Percentiles rank a stretch among this genome's conserved stretches.
Conservation (phyloP, 2,888 invertebrate genomes). For the Steinernema hermaphroditum region DNA sequence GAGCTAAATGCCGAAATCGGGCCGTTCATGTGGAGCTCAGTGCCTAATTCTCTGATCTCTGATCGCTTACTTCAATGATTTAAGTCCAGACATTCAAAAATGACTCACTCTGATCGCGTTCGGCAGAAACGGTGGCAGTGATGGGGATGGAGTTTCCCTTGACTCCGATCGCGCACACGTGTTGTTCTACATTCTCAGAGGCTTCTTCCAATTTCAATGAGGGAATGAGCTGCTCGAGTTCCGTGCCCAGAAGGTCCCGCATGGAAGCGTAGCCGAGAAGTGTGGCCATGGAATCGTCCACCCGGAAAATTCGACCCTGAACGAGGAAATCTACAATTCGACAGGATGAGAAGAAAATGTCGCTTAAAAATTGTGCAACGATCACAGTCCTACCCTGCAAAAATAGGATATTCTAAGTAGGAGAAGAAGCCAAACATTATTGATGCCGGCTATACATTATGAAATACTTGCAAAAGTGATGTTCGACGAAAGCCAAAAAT, state of each 20-base stretch:
- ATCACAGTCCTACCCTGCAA: too few relatives aligned
- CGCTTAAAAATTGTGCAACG: too few relatives aligned
- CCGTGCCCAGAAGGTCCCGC: constrained; percentile 46
- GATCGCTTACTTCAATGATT: too few relatives aligned
- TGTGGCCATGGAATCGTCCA: constrained; percentile 43
- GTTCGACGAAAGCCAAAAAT: too few relatives aligned
- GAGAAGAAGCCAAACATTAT: too few relatives aligned
- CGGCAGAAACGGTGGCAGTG: constrained; percentile 39
- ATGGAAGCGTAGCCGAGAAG: constrained; percentile 47
- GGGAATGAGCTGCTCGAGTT: constrained; percentile 44
- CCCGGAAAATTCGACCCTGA: constrained; percentile 46
- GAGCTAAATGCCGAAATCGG: neutral
- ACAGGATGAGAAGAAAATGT: too few relatives aligned
- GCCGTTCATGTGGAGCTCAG: too few relatives aligned
- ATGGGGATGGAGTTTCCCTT: constrained; percentile 45
- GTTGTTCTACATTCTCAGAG: constrained; percentile 34
- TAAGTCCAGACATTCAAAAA: too few relatives aligned
- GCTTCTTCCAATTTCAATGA: constrained; percentile 29
- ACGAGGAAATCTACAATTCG: neutral
- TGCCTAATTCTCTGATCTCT: too few relatives aligned
- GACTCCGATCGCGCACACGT: constrained; percentile 38
- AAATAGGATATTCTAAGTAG: too few relatives aligned
- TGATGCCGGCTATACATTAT: too few relatives aligned
- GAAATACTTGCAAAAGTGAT: too few relatives aligned
- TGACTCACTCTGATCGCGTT: constrained; percentile 37